Conservation (phyloP, 92 coral and sea anemone species). For the Hydrozoanthus gracilis region DNA sequence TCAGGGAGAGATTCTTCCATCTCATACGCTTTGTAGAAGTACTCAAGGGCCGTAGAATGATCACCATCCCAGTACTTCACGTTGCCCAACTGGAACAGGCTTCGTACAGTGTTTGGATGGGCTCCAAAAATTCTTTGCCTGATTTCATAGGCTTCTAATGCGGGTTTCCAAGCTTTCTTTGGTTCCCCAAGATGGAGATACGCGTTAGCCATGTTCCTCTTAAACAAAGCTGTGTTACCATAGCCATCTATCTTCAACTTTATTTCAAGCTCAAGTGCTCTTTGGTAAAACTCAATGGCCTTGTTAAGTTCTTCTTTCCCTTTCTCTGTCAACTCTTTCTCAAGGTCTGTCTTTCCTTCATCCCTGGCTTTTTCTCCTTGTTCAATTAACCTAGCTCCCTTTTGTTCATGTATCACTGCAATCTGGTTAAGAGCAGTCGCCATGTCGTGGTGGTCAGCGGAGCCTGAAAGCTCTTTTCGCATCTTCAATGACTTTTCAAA, state of each 20-base stretch:
- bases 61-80: constrained; percentile 60
- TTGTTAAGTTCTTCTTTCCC: constrained; percentile 40
- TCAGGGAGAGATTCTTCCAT: constrained; percentile 68
- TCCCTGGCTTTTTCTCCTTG: neutral
- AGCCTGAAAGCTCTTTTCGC: constrained; percentile 53
- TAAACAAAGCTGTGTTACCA: constrained; percentile 59
- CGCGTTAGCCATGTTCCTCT: constrained; percentile 76
- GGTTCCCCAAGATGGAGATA: constrained; percentile 48
- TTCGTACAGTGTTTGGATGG: constrained; percentile 73
- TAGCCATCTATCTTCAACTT: constrained; percentile 61
- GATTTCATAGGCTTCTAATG: constrained; percentile 60
- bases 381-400: constrained; percentile 26
- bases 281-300: constrained; percentile 58
- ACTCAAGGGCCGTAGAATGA: constrained; percentile 46
- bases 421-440: constrained; percentile 73
- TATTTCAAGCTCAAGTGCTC: constrained; percentile 61
- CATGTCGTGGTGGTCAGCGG: constrained; percentile 67
- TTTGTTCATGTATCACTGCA: constrained; percentile 56
- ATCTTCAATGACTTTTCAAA: constrained; percentile 50
- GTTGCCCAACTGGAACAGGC: constrained; percentile 64
- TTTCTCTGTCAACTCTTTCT: neutral
- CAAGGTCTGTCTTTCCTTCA: too few species aligned
- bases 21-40: constrained; percentile 60
- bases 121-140: constrained; percentile 47
- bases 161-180: constrained; percentile 57